These are phyloP conservation scores for Suricata suricatta DNA, from an alignment of 2,113 vertebrate species.

Conservation along the genomic window DNA sequence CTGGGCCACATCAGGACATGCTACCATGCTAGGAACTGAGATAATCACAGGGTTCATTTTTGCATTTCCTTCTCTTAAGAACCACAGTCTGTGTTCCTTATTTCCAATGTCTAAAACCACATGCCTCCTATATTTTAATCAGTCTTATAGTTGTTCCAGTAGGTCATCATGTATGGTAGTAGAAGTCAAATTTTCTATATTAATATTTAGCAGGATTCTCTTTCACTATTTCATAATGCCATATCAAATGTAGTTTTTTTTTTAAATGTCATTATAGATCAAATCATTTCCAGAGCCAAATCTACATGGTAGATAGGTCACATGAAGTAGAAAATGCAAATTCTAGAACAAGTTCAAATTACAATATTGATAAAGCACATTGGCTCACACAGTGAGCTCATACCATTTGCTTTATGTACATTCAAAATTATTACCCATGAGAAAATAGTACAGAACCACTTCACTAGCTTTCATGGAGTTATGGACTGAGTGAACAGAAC, in stretches of 20 bases:
- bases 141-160: neutral
- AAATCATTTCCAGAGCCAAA: neutral
- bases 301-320: neutral
- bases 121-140: neutral
- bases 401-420: neutral
- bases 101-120: neutral
- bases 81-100: neutral
- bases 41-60: neutral
- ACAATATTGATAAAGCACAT: neutral
- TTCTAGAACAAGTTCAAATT: neutral
- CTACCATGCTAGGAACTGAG: neutral
- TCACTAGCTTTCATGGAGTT: neutral
- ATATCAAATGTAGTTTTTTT: neutral
- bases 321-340: neutral
- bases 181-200: neutral
- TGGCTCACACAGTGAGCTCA: neutral
- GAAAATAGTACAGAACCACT: neutral
- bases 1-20: neutral
- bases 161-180: neutral
- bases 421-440: neutral
- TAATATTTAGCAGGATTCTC: neutral
- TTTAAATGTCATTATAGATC: neutral
- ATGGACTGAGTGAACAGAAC: neutral
- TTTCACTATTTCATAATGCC: neutral
- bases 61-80: neutral